Evolutionary conservation across 2,797 vertebrate genomes (phyloP).

Genomic region (Falco cherrug): DNA sequence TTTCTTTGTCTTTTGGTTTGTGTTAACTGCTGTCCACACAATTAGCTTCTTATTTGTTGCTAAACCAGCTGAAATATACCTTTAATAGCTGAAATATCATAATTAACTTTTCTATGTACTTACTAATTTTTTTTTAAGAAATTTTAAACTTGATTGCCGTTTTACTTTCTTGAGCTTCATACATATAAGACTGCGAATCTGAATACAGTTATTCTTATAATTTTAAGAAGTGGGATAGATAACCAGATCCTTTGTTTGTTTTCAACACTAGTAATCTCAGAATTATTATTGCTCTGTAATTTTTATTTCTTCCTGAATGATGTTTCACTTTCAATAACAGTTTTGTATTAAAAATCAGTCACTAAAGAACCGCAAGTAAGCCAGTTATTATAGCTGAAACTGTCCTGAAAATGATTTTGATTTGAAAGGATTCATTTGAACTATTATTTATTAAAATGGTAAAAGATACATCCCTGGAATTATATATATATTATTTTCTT

Average conservation of each 20-base stretch:
- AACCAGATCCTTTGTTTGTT: background rate
- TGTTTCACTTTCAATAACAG: background rate
- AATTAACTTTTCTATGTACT: background rate
- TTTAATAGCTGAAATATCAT: background rate
- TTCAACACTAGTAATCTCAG: background rate
- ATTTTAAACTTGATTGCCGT: background rate
- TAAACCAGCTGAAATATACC: background rate
- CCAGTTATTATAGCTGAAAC: background rate
- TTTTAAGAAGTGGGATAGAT: background rate
- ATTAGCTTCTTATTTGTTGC: background rate
- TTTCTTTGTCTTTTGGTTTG: background rate
- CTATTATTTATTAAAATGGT: background rate
- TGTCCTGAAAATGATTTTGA: background rate
- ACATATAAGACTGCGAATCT: background rate
- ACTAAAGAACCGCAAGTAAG: background rate
- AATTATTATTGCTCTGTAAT: background rate
- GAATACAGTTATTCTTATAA: background rate
- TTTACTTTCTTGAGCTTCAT: background rate
- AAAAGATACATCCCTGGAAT: background rate
- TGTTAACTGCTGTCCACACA: background rate
- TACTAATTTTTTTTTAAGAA: background rate
- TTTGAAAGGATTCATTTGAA: background rate
- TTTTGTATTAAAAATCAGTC: background rate
- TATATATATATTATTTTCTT: background rate
- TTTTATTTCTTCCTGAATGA: background rate